Conservation (phyloP, 2,113 vertebrate genomes). For the Pleuronectes platessa region DNA sequence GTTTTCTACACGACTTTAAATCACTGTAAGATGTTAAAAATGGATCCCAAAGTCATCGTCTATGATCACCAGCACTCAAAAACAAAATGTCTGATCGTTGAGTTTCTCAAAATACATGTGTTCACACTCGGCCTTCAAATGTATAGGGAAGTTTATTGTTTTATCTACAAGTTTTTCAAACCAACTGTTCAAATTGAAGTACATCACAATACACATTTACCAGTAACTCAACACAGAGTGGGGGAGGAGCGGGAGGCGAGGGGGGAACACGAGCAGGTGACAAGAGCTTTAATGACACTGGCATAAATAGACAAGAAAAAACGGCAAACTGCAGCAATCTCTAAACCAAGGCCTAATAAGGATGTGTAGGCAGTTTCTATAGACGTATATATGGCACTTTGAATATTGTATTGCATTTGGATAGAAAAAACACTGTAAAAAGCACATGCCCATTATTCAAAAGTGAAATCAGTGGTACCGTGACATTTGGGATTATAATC, state of each 20-base stretch:
- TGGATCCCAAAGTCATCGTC: neutral
- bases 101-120: conserved; percentile 49
- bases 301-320: conserved; percentile 72
- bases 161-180: conserved; percentile 69
- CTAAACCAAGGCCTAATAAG: conserved; percentile 82
- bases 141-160: conserved; percentile 74
- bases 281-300: conserved; percentile 74
- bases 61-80: neutral
- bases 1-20: conserved; percentile 20
- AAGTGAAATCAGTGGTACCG: conserved; percentile 76
- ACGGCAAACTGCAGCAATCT: conserved; percentile 77
- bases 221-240: conserved; percentile 68
- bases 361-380: conserved; percentile 82
- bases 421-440: conserved; percentile 80
- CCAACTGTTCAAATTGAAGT: conserved; percentile 72
- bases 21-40: conserved; percentile 11
- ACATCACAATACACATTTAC: conserved; percentile 76
- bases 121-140: conserved; percentile 70
- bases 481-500: conserved; percentile 63
- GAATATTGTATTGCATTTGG: conserved; percentile 81
- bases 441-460: conserved; percentile 79
- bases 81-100: neutral
- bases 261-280: conserved; percentile 63
- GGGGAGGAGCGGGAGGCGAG: neutral
- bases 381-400: conserved; percentile 82